Conservation (phyloP, 2,888 invertebrate genomes). For the Acleris cristana region DNA sequence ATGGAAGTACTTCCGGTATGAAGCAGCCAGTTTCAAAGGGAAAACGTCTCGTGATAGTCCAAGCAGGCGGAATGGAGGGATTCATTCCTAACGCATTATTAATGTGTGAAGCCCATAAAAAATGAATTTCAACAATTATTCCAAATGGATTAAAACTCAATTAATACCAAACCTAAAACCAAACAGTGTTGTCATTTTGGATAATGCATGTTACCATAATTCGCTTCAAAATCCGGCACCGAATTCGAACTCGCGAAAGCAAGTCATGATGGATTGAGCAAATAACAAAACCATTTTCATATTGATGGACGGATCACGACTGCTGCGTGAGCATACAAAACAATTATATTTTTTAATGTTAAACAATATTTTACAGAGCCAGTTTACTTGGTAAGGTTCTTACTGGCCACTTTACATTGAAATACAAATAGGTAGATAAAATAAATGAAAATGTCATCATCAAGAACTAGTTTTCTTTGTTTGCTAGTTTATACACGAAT, state of each 20-base stretch:
- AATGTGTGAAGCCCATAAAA: constrained; percentile 10
- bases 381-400: background rate
- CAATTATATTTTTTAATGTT: too few relatives aligned
- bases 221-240: constrained; percentile 17
- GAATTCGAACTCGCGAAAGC: constrained; percentile 10
- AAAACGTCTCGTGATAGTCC: constrained; percentile 2
- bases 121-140: constrained; percentile 8
- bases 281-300: too few relatives aligned
- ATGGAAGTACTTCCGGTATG: background rate
- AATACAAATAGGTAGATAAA: too few relatives aligned
- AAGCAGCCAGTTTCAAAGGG: constrained; percentile 1
- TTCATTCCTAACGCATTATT: background rate
- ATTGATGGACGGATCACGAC: too few relatives aligned
- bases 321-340: too few relatives aligned
- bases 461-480: background rate
- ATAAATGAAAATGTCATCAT: background rate
- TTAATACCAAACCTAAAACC: too few relatives aligned
- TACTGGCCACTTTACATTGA: too few relatives aligned
- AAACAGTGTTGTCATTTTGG: background rate
- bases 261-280: constrained; percentile 1
- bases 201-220: constrained; percentile 18
- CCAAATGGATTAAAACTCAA: constrained; percentile 2
- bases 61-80: constrained; percentile 2
- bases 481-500: too few relatives aligned
- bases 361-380: too few relatives aligned